A percentile compares a stretch with the other conserved stretches of the same genome.
These are phyloP conservation scores for Ips nitidus DNA, from an alignment of 1,140 invertebrate species.

Conservation along the genomic window DNA sequence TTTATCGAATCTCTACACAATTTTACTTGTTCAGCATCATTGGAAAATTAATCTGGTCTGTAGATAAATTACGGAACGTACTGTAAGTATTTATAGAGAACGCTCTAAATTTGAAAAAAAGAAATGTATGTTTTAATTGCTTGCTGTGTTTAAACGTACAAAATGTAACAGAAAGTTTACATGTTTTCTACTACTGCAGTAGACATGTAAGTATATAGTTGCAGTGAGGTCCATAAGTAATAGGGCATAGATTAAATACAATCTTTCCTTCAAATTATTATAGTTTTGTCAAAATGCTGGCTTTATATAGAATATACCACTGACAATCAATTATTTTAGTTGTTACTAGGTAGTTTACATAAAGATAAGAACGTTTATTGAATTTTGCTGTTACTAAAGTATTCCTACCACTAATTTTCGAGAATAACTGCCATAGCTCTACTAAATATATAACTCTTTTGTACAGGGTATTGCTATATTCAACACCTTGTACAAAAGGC, in stretches of 20 bases:
- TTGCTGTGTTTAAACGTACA: constrained; percentile 4
- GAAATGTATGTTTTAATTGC: constrained; percentile 2
- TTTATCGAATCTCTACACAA: constrained; percentile 2
- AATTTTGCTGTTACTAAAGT: too few relatives aligned
- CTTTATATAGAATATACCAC: too few relatives aligned
- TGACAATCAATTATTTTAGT: too few relatives aligned
- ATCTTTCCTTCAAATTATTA: neutral
- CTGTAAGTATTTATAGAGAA: neutral
- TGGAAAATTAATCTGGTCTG: constrained; percentile 3
- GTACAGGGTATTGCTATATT: too few relatives aligned
- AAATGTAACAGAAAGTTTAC: constrained; percentile 29
- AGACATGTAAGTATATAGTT: constrained; percentile 1
- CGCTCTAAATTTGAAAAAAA: neutral
- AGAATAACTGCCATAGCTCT: too few relatives aligned
- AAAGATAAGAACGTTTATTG: too few relatives aligned
- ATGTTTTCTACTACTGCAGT: constrained; percentile 2
- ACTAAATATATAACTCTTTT: too few relatives aligned
- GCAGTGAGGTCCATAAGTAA: neutral
- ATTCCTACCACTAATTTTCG: too few relatives aligned
- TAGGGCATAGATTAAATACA: neutral
- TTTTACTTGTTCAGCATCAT: too few relatives aligned
- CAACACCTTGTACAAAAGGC: too few relatives aligned
- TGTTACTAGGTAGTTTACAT: too few relatives aligned
- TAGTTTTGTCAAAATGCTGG: neutral
- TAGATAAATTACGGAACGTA: constrained; percentile 7